phyloP scores from a whole-genome alignment of 1,140 invertebrate genomes.

The Epicauta chinensis region DNA sequence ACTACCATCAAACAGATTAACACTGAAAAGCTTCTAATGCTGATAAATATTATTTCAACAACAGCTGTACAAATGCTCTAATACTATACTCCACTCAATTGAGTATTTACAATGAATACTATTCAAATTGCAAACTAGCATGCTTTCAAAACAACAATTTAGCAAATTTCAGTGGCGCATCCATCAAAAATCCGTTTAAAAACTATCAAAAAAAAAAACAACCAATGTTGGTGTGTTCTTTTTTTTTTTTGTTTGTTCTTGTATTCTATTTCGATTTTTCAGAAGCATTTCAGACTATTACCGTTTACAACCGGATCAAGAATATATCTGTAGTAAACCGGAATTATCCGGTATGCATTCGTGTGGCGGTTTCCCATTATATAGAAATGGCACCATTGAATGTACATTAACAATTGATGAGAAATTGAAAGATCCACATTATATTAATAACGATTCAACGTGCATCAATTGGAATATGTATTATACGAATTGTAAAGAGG shows the following conservation, averaged over 20 bases:
- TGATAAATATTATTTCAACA: not conserved
- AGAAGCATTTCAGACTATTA: conserved; percentile 69
- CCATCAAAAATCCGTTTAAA: too few relatives aligned
- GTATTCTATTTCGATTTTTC: conserved; percentile 30
- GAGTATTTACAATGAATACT: too few relatives aligned
- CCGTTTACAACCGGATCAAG: conserved; percentile 78
- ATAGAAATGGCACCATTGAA: conserved; percentile 57
- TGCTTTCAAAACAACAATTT: too few relatives aligned
- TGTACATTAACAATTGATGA: conserved; percentile 53
- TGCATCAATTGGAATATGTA: conserved; percentile 99
- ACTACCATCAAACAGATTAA: too few relatives aligned
- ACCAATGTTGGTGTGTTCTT: too few relatives aligned
- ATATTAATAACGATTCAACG: conserved; percentile 32
- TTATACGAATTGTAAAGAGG: conserved; percentile 89
- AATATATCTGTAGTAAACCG: conserved; percentile 94
- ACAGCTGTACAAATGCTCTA: not conserved
- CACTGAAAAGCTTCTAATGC: not conserved
- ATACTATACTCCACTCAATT: not conserved
- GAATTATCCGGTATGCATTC: conserved; percentile 94
- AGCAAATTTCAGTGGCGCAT: too few relatives aligned
- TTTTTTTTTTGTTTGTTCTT: too few relatives aligned
- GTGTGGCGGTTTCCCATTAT: conserved; percentile 82
- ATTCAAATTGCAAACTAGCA: too few relatives aligned
- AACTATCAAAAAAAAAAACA: too few relatives aligned
- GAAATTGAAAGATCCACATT: conserved; percentile 25